Percentiles rank a stretch among this genome's conserved stretches.
phyloP scores from a whole-genome alignment of 1,140 invertebrate species.

The Delia radicum region DNA sequence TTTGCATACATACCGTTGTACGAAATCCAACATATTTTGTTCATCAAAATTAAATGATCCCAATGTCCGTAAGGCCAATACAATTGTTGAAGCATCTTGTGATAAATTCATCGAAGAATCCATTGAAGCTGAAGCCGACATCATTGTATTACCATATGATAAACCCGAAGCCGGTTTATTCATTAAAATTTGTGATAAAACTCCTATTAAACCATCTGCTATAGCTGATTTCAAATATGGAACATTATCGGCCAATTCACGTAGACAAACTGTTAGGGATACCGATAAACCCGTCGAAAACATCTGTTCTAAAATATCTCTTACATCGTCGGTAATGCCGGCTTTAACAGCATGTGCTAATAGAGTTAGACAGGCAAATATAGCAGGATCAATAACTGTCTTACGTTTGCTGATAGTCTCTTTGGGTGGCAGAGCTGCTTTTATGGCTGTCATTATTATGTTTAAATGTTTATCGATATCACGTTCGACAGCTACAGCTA shows the following conservation, averaged over 20 bases:
- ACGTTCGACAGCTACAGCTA: constrained; percentile 85
- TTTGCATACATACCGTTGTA: constrained; percentile 62
- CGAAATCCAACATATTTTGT: constrained; percentile 89
- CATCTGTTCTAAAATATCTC: constrained; percentile 87
- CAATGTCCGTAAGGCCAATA: constrained; percentile 89
- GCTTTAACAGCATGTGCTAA: constrained; percentile 82
- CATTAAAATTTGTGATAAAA: constrained; percentile 85
- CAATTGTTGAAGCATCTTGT: constrained; percentile 78
- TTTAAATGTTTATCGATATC: constrained; percentile 79
- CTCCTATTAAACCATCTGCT: constrained; percentile 86
- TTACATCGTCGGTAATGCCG: constrained; percentile 74
- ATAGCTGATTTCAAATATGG: constrained; percentile 87
- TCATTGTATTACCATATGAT: constrained; percentile 37
- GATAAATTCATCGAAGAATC: constrained; percentile 48
- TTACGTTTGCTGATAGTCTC: constrained; percentile 73
- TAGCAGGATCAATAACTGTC: constrained; percentile 77
- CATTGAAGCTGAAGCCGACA: constrained; percentile 30
- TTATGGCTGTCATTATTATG: constrained; percentile 85
- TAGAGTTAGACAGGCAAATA: constrained; percentile 94
- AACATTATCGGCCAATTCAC: constrained; percentile 86
- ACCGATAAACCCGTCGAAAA: constrained; percentile 87
- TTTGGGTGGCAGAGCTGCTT: constrained; percentile 76
- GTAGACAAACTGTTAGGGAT: constrained; percentile 84
- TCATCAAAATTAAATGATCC: constrained; percentile 97
- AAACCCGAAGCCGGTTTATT: constrained; percentile 81